Evolutionary conservation across 2,797 vertebrate species (phyloP), one percentile per base, ranked within the genome.

Genomic region (Sciurus carolinensis): DNA sequence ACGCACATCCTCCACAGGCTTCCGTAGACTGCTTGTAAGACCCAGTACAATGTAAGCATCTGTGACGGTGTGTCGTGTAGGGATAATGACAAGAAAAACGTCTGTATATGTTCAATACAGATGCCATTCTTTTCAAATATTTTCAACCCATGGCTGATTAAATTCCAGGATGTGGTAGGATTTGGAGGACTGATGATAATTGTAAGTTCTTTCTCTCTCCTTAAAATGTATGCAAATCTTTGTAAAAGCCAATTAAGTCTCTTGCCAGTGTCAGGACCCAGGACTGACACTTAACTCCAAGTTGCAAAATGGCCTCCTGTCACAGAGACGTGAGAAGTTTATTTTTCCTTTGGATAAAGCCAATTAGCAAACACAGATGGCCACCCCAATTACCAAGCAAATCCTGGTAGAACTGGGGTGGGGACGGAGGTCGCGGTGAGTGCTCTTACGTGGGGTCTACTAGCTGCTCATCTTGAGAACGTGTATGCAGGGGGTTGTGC

Each of bases 321-420:
- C 30, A 13, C 52, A 62, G 77, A 83, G 30, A 18, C 5, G 13
- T 20, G 42, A 85, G 85, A 54, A 26, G 15, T 90, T 91, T 67
- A 72, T 69, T 83, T 82, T 90, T 62, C 75, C 75, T 89, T 77
- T 86, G 62, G 79, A 82, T 73, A 67, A 80, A 89, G 44, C 67
- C 90, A 93, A 52, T 89, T 75, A 91, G 18, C 75, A 54, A 91
- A 73, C 64, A 24, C 54, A 82, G 71, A 90, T 62, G 80, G 26
- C 50, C 75, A 57, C 44, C 24, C 52, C 36, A 26, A 18, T 76
- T 92, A 47, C 36, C 28, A 66, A 52, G 20, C 18, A 22, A 52
- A 57, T 18, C 7, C 54, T 57, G 54, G 54, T 22, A 14, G 54
- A 22, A 57, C 54, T 8, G 5, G 39, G 22, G 69, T 66, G 39